Percentiles rank a stretch among this genome's conserved stretches.
Evolutionary conservation across 2,113 vertebrate species (phyloP).

Genomic region (Peromyscus leucopus): DNA sequence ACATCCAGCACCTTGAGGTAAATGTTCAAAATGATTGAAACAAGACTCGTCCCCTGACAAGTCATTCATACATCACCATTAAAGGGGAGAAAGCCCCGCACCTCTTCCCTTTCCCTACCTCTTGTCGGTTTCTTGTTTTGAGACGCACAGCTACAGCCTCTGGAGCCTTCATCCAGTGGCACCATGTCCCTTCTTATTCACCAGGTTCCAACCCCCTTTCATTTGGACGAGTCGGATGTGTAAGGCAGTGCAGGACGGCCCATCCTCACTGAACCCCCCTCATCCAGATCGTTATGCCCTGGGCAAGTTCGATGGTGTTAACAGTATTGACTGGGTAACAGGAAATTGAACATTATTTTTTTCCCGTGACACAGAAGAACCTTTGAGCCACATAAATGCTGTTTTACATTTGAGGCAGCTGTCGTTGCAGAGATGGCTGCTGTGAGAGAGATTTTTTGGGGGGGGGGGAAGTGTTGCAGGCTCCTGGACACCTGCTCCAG

Average conservation of each 20-base stretch:
- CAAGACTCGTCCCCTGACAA: not conserved
- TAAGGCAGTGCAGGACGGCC: rapidly evolving
- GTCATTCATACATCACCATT: too few species aligned
- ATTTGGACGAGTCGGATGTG: not conserved
- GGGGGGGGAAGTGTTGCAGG: not conserved
- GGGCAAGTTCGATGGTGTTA: slow-evolving; percentile 54
- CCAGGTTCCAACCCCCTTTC: not conserved
- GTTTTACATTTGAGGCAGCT: slow-evolving; percentile 69
- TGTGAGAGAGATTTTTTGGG: not conserved
- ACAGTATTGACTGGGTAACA: slow-evolving; percentile 48
- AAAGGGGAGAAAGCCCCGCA: not conserved
- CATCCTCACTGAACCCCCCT: not conserved
- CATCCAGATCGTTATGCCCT: slow-evolving; percentile 1
- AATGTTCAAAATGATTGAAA: not conserved
- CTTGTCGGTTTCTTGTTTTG: not conserved
- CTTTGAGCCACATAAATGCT: slow-evolving; percentile 70
- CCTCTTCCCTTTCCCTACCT: rapidly evolving
- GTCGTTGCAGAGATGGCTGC: not conserved
- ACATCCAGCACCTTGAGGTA: too few species aligned
- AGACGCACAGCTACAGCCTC: not conserved
- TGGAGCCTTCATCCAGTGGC: not conserved
- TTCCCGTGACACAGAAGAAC: slow-evolving; percentile 61
- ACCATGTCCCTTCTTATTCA: not conserved
- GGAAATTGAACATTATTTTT: slow-evolving; percentile 67
- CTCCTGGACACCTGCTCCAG: not conserved